Percentiles rank a stretch among this genome's conserved stretches.
Evolutionary conservation across 2,888 invertebrate genomes (phyloP).

Genomic region (Cephalotes varians): DNA sequence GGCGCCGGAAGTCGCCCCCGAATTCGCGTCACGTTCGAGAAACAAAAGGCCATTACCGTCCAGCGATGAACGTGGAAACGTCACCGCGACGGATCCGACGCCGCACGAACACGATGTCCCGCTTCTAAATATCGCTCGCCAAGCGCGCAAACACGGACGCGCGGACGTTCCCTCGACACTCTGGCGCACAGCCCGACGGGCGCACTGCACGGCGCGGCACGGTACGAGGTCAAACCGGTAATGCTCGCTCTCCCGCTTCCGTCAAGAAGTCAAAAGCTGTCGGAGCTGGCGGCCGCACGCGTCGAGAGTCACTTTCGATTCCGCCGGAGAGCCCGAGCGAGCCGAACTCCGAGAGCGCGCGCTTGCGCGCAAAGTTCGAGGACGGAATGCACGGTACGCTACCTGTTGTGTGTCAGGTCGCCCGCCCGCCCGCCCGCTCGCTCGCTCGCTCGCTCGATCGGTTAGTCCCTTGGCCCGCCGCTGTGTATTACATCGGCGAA

Average conservation of each 20-base stretch:
- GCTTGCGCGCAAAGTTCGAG: slow-evolving; percentile 67
- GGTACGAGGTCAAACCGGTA: slow-evolving; percentile 7
- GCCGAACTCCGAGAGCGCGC: slow-evolving; percentile 36
- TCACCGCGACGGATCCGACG: neutral
- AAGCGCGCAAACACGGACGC: neutral
- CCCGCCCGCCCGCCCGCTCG: slow-evolving; percentile 41
- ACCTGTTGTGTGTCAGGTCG: slow-evolving; percentile 73
- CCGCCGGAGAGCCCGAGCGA: slow-evolving; percentile 12
- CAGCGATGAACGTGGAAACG: neutral
- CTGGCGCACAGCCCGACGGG: neutral
- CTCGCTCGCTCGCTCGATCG: slow-evolving; percentile 53
- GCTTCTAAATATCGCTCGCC: neutral
- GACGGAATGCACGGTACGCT: slow-evolving; percentile 70
- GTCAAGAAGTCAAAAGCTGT: neutral
- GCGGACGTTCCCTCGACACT: neutral
- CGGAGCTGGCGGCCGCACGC: neutral
- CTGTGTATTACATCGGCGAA: slow-evolving; percentile 59
- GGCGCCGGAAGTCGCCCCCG: too few relatives aligned
- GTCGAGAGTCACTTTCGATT: slow-evolving; percentile 51
- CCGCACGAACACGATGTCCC: neutral
- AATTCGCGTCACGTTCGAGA: neutral
- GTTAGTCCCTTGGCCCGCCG: neutral
- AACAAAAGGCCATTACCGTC: neutral
- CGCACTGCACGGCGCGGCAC: too few relatives aligned
- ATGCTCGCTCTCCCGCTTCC: neutral